phyloP scores from a whole-genome alignment of 2,888 invertebrate genomes.

The Drosophila cracens region DNA sequence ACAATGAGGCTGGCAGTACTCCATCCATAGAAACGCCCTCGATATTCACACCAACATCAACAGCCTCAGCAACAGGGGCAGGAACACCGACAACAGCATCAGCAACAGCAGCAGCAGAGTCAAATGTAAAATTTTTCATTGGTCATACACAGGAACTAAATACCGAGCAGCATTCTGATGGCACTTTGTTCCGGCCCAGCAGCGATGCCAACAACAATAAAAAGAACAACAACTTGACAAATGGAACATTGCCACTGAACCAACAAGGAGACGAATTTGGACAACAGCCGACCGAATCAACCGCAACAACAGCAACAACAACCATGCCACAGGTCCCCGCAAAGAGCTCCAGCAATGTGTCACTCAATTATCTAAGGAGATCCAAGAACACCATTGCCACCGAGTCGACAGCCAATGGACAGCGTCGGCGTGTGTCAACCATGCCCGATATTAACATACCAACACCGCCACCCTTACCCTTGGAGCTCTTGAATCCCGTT shows the following conservation, averaged over 20 bases:
- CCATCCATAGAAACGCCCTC: conserved; percentile 36
- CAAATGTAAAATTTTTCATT: conserved; percentile 80
- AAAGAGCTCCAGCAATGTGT: conserved; percentile 65
- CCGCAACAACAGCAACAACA: conserved; percentile 13
- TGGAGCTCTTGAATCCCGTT: conserved; percentile 62
- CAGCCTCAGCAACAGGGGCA: neutral
- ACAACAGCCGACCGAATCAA: conserved; percentile 21
- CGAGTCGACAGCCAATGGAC: conserved; percentile 20
- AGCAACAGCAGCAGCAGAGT: conserved; percentile 28
- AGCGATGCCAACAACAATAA: conserved; percentile 66
- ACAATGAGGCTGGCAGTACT: conserved; percentile 30
- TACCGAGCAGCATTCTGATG: conserved; percentile 49
- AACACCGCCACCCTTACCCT: conserved; percentile 74
- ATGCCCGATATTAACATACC: conserved; percentile 74
- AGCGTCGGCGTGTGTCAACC: conserved; percentile 70
- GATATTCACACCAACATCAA: conserved; percentile 33
- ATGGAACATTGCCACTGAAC: conserved; percentile 57
- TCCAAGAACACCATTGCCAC: conserved; percentile 51
- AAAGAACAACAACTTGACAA: conserved; percentile 46
- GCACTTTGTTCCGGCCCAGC: conserved; percentile 64
- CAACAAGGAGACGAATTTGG: conserved; percentile 27
- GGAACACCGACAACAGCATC: conserved; percentile 5
- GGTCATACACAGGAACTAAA: conserved; percentile 76
- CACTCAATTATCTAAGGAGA: conserved; percentile 69
- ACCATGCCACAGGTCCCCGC: conserved; percentile 19